phyloP scores from a whole-genome alignment of 2,888 invertebrate genomes.

The Polylopha cassiicola region DNA sequence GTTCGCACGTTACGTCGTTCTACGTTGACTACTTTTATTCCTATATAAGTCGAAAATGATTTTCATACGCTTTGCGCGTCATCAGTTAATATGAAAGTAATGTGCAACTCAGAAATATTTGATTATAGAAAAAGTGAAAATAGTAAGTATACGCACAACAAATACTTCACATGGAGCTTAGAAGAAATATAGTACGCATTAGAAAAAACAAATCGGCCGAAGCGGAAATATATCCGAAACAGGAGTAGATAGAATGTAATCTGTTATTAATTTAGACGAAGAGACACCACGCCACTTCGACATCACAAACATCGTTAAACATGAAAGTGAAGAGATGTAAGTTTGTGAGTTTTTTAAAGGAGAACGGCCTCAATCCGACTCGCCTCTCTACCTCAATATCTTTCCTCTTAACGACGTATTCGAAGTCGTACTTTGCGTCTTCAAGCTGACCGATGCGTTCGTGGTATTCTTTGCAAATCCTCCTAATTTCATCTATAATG shows the following conservation, averaged over 20 bases:
- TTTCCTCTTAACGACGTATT: slow-evolving; percentile 98
- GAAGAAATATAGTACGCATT: slow-evolving; percentile 59
- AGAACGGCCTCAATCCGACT: slow-evolving; percentile 52
- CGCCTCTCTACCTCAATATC: slow-evolving; percentile 94
- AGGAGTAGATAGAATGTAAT: slow-evolving; percentile 48
- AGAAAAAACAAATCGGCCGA: slow-evolving; percentile 49
- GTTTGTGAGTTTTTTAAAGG: slow-evolving; percentile 67
- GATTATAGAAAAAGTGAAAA: slow-evolving; percentile 47
- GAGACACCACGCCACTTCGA: slow-evolving; percentile 64
- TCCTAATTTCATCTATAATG: slow-evolving; percentile 85
- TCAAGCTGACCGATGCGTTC: slow-evolving; percentile 92
- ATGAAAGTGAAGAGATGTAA: slow-evolving; percentile 57
- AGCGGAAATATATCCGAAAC: slow-evolving; percentile 34
- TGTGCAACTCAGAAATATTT: slow-evolving; percentile 55
- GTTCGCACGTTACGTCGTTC: slow-evolving; percentile 32
- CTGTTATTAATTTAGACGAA: slow-evolving; percentile 60
- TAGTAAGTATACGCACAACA: slow-evolving; percentile 53
- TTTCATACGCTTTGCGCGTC: slow-evolving; percentile 38
- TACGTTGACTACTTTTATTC: slow-evolving; percentile 28
- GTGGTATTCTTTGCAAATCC: slow-evolving; percentile 90
- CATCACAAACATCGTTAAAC: slow-evolving; percentile 59
- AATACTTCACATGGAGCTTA: slow-evolving; percentile 60
- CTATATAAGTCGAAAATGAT: slow-evolving; percentile 29
- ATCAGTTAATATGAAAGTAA: slow-evolving; percentile 53
- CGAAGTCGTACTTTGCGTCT: slow-evolving; percentile 98